Percentiles rank a stretch among this genome's conserved stretches.
These are phyloP conservation scores for Oryctolagus cuniculus DNA, from an alignment of 2,113 vertebrate species.

Conservation along the genomic window mOryCun1.1 NC_091449.1:36189501-36190000, in stretches of 20 bases:
- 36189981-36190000: too few relatives aligned
- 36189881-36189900: too few relatives aligned
- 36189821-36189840: not conserved
- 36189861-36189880: too few relatives aligned
- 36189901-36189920: too few relatives aligned
- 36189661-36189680: not conserved
- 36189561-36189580: not conserved
- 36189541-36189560: not conserved
- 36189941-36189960: too few relatives aligned
- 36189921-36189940: too few relatives aligned
- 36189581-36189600: not conserved
- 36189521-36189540: constrained; percentile 15
- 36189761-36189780: rapidly evolving
- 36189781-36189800: not conserved
- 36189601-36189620: not conserved
- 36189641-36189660: not conserved
- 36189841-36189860: not conserved
- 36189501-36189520: constrained; percentile 57
- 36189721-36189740: not conserved
- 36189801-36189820: not conserved
- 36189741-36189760: not conserved
- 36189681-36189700: constrained; percentile 2
- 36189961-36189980: too few relatives aligned
- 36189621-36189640: not conserved
- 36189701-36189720: not conserved